Conservation (phyloP, 2,888 invertebrate species). For the Tetheella fluctuosa region DNA sequence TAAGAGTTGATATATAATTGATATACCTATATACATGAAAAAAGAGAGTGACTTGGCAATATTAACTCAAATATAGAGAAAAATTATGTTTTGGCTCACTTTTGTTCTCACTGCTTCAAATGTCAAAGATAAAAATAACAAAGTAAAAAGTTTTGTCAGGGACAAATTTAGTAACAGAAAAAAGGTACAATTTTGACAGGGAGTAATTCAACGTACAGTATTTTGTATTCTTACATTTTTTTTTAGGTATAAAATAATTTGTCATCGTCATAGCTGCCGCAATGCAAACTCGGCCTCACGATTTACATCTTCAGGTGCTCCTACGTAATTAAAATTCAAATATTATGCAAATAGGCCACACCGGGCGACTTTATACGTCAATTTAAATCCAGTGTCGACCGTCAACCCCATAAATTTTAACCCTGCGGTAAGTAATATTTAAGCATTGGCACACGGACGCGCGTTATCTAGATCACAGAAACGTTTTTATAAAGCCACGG, state of each 20-base stretch:
- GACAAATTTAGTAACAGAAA: neutral
- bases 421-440: slow-evolving; percentile 5
- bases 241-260: neutral
- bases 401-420: slow-evolving; percentile 16
- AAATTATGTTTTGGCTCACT: no score
- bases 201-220: neutral
- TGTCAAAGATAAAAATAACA: neutral
- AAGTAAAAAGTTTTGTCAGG: neutral
- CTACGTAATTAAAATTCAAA: slow-evolving; percentile 1
- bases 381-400: slow-evolving; percentile 15
- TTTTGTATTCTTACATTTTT: neutral
- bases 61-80: no score
- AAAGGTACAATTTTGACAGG: neutral
- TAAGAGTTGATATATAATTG: no score
- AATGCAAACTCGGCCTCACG: neutral
- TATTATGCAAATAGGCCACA: slow-evolving; percentile 11
- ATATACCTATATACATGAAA: no score
- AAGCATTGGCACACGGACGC: neutral
- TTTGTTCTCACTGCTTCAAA: no score
- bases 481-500: neutral
- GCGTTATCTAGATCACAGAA: neutral
- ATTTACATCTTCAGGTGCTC: slow-evolving; percentile 13
- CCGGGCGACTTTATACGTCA: slow-evolving; percentile 21
- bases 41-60: no score
- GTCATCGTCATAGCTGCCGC: neutral